These are phyloP conservation scores for Diachasma alloeum DNA, from an alignment of 1,140 invertebrate genomes.

Conservation along the genomic window DNA sequence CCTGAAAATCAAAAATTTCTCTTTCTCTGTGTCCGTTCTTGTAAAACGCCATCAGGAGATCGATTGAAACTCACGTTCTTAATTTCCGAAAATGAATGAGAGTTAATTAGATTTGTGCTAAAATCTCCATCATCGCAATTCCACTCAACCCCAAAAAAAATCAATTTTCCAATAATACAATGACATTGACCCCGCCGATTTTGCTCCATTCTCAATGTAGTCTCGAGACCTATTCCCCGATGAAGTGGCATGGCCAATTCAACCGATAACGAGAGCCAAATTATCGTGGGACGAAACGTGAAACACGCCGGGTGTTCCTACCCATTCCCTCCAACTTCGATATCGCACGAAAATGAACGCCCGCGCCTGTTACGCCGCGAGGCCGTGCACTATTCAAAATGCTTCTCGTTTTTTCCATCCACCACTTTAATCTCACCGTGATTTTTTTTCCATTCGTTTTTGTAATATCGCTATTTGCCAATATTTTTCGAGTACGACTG, in stretches of 20 bases:
- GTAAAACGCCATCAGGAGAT: no score
- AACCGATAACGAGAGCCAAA: constrained; percentile 47
- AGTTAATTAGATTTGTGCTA: no score
- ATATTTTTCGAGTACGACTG: neutral
- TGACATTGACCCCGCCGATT: constrained; percentile 16
- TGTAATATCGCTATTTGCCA: neutral
- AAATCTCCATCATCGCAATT: neutral
- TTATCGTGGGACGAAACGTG: constrained; percentile 48
- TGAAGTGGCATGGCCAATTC: constrained; percentile 40
- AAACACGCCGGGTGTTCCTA: neutral
- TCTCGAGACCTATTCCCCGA: neutral
- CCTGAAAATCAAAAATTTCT: no score
- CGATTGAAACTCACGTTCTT: no score
- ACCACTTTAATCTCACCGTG: neutral
- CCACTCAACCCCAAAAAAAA: no score
- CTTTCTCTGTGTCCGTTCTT: no score
- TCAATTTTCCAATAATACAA: neutral
- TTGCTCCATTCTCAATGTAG: neutral
- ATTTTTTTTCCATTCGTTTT: neutral
- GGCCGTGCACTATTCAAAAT: neutral
- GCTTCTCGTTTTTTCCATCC: neutral
- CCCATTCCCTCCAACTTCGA: neutral
- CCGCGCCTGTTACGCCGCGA: neutral
- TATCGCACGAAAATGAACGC: neutral
- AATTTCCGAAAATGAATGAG: no score